A percentile compares a stretch with the other conserved stretches of the same genome.
These are phyloP conservation scores for Xenopus borealis DNA, from an alignment of 2,113 vertebrate genomes.

Conservation along the genomic window DNA sequence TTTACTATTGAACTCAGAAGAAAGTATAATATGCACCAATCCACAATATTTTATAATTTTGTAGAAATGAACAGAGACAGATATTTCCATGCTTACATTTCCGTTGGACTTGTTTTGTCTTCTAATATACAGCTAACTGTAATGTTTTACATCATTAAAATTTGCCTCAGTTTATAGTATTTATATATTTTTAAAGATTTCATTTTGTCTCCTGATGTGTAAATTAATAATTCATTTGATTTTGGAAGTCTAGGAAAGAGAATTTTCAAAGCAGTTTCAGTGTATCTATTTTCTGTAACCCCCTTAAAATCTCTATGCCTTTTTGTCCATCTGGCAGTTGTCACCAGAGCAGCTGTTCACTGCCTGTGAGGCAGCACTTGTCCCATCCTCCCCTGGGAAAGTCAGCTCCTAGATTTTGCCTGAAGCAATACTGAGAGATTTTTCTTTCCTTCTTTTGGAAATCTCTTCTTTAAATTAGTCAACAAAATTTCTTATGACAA, in stretches of 20 bases:
- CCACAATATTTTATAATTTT: too few species aligned
- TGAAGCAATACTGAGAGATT: background rate
- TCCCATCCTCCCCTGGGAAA: slow-evolving; percentile 47
- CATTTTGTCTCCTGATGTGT: slow-evolving; percentile 8
- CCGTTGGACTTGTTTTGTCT: background rate
- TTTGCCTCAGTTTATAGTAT: too few species aligned
- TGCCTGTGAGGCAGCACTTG: slow-evolving; percentile 69
- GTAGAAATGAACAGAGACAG: slow-evolving; percentile 10
- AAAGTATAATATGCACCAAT: too few species aligned
- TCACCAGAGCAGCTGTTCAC: slow-evolving; percentile 73
- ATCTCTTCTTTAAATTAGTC: background rate
- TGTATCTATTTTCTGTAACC: slow-evolving; percentile 64
- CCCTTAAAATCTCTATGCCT: slow-evolving; percentile 53
- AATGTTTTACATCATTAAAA: too few species aligned
- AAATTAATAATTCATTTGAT: slow-evolving; percentile 31
- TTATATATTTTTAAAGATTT: background rate
- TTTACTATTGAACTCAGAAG: too few species aligned
- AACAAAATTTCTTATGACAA: background rate
- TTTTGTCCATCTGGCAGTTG: slow-evolving; percentile 72
- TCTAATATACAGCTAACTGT: background rate
- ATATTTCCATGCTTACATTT: slow-evolving; percentile 5
- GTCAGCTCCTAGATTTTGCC: slow-evolving; percentile 21
- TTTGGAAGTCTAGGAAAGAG: slow-evolving; percentile 55
- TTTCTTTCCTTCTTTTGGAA: background rate
- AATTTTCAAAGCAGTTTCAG: slow-evolving; percentile 66